These are phyloP conservation scores for Drosophila trichaetosa DNA, from an alignment of 2,888 invertebrate genomes.

Conservation along the genomic window DNA sequence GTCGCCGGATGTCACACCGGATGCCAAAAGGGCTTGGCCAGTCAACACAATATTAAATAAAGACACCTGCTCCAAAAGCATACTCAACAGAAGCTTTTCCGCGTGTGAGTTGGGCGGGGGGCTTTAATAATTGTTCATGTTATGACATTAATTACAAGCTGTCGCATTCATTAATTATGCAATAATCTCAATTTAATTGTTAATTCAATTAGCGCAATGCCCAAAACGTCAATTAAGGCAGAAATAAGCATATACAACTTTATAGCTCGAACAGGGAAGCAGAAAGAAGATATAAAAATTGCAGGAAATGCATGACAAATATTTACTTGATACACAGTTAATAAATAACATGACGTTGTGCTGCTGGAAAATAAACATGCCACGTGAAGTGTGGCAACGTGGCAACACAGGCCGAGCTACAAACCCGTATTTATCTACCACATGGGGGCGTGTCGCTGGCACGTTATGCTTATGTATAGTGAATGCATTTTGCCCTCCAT, in stretches of 20 bases:
- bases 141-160: conserved; percentile 55
- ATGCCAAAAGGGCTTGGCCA: conserved; percentile 15
- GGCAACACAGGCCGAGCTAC: conserved; percentile 29
- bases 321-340: conserved; percentile 48
- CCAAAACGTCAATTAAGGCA: conserved; percentile 46
- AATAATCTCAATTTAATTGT: conserved; percentile 70
- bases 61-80: background rate
- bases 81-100: background rate
- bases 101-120: background rate
- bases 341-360: conserved; percentile 57
- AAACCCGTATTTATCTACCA: conserved; percentile 3
- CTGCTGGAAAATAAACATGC: conserved; percentile 63
- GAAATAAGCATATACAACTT: background rate
- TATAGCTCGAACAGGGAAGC: background rate
- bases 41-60: conserved; percentile 22
- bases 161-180: conserved; percentile 64
- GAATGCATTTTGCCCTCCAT: conserved; percentile 62
- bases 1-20: conserved; percentile 7
- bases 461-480: conserved; percentile 72
- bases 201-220: conserved; percentile 67
- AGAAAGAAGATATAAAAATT: conserved; percentile 9
- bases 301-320: conserved; percentile 39
- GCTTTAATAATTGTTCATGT: conserved; percentile 8
- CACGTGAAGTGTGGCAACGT: conserved; percentile 35
- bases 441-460: conserved; percentile 48